Conservation (phyloP, 2,888 invertebrate species). For the Selenia dentaria region DNA sequence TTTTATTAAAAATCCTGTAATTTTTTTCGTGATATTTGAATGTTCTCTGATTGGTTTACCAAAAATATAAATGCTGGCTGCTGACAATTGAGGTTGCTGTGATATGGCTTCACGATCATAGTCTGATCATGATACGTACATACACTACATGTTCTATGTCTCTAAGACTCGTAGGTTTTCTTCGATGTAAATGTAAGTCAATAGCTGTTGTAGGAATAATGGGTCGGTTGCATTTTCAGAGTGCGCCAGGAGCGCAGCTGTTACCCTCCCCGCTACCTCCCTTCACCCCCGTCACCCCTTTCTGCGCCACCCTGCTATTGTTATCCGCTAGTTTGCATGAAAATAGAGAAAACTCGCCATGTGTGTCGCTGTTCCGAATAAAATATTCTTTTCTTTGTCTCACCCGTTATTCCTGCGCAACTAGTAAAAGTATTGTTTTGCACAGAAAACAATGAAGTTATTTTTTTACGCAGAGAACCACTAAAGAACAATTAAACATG, state of each 20-base stretch:
- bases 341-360: constrained; percentile 76
- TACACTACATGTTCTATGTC: no score
- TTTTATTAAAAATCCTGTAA: no score
- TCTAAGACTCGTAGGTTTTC: no score
- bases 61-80: no score
- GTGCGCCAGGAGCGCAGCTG: constrained; percentile 58
- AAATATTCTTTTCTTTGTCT: constrained; percentile 77
- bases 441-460: constrained; percentile 60
- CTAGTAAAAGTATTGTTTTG: constrained; percentile 68
- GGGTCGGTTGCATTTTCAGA: constrained; percentile 58
- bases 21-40: no score
- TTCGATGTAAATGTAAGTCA: constrained; percentile 2
- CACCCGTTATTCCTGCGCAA: constrained; percentile 64
- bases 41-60: no score
- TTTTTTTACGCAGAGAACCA: constrained; percentile 44
- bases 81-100: no score
- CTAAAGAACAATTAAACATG: constrained; percentile 41
- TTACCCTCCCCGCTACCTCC: constrained; percentile 33
- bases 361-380: constrained; percentile 75
- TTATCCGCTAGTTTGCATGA: constrained; percentile 75
- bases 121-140: no score
- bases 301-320: constrained; percentile 59
- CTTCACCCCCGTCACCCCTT: constrained; percentile 37
- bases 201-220: constrained; percentile 28
- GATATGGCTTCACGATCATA: no score